phyloP scores from a whole-genome alignment of 2,113 vertebrate genomes.

The Peromyscus maniculatus region DNA sequence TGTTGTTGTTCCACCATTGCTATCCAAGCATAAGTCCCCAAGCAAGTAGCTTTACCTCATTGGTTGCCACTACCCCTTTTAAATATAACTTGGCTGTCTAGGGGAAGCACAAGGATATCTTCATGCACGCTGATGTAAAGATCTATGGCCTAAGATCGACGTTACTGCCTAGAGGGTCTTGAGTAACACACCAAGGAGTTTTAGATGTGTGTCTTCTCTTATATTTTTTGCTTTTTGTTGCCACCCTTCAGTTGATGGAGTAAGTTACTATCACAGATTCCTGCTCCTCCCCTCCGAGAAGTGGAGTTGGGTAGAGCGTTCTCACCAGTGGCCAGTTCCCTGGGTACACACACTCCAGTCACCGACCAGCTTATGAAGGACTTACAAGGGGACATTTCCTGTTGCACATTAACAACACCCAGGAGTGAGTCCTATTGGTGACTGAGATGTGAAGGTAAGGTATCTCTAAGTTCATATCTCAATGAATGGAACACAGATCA shows the following conservation, averaged over 20 bases:
- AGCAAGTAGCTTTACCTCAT: background rate
- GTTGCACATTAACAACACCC: background rate
- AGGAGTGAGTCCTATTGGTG: background rate
- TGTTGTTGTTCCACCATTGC: background rate
- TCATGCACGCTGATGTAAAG: background rate
- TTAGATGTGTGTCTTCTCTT: background rate
- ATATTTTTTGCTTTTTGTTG: background rate
- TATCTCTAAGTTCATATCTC: background rate
- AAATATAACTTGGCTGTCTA: background rate
- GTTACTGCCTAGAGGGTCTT: background rate
- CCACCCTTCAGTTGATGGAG: background rate
- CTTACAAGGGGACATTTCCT: background rate
- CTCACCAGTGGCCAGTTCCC: background rate
- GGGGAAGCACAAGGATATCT: background rate
- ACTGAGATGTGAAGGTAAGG: background rate
- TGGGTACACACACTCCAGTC: background rate
- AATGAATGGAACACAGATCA: background rate
- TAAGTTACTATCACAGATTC: background rate
- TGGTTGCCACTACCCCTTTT: background rate
- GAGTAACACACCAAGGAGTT: background rate
- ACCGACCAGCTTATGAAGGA: background rate
- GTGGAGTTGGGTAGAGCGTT: background rate
- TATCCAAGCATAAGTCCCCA: background rate
- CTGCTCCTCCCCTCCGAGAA: background rate
- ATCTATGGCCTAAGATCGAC: background rate